Evolutionary conservation across 2,888 invertebrate genomes (phyloP).

Genomic region (Calameuta pallipes): DNA sequence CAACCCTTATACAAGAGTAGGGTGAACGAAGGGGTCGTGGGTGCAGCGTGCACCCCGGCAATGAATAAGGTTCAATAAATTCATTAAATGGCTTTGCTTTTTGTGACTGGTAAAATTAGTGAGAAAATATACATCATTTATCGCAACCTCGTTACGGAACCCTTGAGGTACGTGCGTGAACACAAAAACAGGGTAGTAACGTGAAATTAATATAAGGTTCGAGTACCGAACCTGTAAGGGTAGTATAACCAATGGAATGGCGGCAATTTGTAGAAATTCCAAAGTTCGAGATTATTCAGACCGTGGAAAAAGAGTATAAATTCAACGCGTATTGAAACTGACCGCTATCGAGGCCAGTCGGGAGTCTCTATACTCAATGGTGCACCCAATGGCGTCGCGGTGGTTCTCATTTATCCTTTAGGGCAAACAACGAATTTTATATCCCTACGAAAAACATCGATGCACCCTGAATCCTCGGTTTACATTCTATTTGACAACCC

Average conservation of each 20-base stretch:
- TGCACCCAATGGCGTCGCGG: background rate
- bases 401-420: background rate
- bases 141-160: background rate
- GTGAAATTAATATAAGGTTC: background rate
- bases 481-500: constrained; percentile 19
- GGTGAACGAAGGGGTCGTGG: background rate
- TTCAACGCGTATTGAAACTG: constrained; percentile 33
- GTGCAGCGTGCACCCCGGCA: background rate
- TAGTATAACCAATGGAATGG: background rate
- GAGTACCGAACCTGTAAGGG: background rate
- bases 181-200: background rate
- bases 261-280: background rate
- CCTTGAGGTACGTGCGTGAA: background rate
- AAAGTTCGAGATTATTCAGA: background rate
- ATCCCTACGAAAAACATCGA: background rate
- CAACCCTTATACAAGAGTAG: background rate
- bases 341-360: constrained; percentile 28
- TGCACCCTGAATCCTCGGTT: background rate
- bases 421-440: background rate
- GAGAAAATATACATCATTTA: background rate
- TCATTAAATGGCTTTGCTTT: background rate
- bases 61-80: background rate
- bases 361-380: background rate
- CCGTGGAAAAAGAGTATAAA: constrained; percentile 22
- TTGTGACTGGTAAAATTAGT: background rate